phyloP scores from a whole-genome alignment of 2,113 vertebrate species.

The Orthochromis indermauri region DNA sequence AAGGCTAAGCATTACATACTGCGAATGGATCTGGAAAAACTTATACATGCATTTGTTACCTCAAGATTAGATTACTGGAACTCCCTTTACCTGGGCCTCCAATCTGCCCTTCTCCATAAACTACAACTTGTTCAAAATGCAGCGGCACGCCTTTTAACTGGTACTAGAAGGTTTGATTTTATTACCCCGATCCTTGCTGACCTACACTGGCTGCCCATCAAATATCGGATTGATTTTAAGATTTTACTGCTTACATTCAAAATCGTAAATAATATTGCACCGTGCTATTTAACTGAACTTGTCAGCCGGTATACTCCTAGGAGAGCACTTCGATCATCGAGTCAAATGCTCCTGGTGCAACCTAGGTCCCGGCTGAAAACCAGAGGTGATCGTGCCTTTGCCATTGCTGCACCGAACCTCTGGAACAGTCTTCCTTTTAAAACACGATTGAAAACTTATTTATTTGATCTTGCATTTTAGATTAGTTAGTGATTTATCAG shows the following conservation, averaged over 20 bases:
- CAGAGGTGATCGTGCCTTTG: accelerated
- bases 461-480: too few species aligned
- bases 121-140: background rate
- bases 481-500: accelerated
- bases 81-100: too few species aligned
- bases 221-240: background rate
- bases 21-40: too few species aligned
- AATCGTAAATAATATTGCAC: accelerated
- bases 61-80: too few species aligned
- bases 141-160: background rate
- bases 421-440: background rate
- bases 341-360: background rate
- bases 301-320: background rate
- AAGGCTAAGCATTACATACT: accelerated
- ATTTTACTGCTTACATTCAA: background rate
- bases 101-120: background rate
- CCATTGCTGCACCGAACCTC: background rate
- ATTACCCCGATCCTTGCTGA: background rate
- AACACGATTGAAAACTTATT: too few species aligned
- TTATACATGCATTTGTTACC: too few species aligned
- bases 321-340: accelerated
- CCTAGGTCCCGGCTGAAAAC: background rate
- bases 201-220: background rate
- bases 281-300: background rate
- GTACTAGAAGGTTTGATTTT: background rate